Evolutionary conservation across 2,113 vertebrate genomes (phyloP), one percentile per base, ranked within the genome.

Genomic region (Cottus gobio): DNA sequence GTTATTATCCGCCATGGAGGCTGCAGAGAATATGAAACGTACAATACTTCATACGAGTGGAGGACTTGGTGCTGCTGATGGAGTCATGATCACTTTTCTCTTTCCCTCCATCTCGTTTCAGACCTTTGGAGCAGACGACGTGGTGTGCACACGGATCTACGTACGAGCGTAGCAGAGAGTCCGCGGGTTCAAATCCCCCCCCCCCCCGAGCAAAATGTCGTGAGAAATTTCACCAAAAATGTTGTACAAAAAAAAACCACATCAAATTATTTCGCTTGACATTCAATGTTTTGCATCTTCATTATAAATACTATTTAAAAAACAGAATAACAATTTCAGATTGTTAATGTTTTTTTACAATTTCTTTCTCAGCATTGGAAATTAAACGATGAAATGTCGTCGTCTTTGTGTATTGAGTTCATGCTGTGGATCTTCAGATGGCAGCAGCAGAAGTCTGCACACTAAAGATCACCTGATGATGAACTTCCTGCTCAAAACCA

Each of bases 141-240:
- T 98, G 85, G 95, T 98, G 79, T 99, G 97, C 94, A 99, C 97
- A 10, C 95, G 97, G 87, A 95, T 98, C 94, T 98, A 99, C 62
- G 84, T 96, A 39, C 95, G 97, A 72, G 97, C 95, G 12, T 98
- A 93, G 54, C n/a, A 50, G 36, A 37, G 60, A n/a, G 18, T 46
- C 56, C 60, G 36, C 62, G 7, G 42, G 11, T 37, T 58, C 7
- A 30, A 31, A 39, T 26, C 30, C 39, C 46, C 20, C 11, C 7
- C 30, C 39, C 46, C 20, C 11, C 7, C 16, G 69, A 44, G 50
- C 15, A 15, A 72, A 18, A 24, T 7, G n/a, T n/a, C n/a, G 24
- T 60, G 12, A 31, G 31, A 70, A 54, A 62, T 15, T n/a, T 69
- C 46, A 57, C 11, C 24, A 1, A 36, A 36, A 36, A 6, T 36